Percentiles rank a stretch among this genome's conserved stretches.
Conservation (phyloP, 2,113 vertebrate species). For the Hoplias malabaricus region DNA sequence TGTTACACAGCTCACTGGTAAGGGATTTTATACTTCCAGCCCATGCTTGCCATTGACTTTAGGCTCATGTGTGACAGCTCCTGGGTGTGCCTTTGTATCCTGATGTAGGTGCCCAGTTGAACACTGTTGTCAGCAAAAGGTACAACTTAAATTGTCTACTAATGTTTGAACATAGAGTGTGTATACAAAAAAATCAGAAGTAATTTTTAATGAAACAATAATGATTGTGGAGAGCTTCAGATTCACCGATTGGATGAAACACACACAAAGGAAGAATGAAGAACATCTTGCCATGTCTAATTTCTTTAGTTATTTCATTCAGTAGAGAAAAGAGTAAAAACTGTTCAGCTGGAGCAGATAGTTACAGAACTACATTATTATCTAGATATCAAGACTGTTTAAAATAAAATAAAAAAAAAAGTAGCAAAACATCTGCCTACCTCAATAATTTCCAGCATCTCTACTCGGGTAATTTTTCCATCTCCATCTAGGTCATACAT, state of each 20-base stretch:
- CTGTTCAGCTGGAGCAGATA: neutral
- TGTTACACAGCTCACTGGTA: too few species aligned
- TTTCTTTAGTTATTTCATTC: neutral
- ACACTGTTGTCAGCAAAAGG: too few species aligned
- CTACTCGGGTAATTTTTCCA: constrained; percentile 97
- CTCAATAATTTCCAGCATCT: constrained; percentile 99
- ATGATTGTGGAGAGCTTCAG: neutral
- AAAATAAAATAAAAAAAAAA: neutral
- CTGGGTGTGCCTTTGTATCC: too few species aligned
- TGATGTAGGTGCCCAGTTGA: too few species aligned
- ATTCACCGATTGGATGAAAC: neutral
- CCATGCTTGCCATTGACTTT: too few species aligned
- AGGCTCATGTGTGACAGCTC: too few species aligned
- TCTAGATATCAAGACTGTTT: neutral
- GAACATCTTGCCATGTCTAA: neutral
- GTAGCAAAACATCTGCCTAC: constrained; percentile 66
- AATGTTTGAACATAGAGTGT: too few species aligned
- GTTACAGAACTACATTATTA: neutral
- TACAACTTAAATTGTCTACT: too few species aligned
- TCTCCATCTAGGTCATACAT: constrained; percentile 99
- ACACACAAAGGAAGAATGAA: neutral
- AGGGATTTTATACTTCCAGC: too few species aligned
- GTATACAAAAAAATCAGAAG: too few species aligned
- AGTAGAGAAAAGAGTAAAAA: neutral
- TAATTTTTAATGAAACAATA: too few species aligned